Evolutionary conservation across 1,140 invertebrate genomes (phyloP).

Genomic region (Drosophila tani): DNA sequence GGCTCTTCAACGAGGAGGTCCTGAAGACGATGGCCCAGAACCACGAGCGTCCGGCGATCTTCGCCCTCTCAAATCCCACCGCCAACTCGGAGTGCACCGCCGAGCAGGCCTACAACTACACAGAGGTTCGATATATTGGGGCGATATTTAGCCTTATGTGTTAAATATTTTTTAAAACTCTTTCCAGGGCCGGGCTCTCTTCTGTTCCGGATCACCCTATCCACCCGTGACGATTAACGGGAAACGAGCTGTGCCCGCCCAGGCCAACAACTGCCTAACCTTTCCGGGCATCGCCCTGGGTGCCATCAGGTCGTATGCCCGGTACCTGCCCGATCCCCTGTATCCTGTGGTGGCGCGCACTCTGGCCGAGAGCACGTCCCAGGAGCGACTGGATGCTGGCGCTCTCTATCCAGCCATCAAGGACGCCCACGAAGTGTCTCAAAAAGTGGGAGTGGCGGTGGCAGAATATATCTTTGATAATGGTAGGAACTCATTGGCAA

Average conservation of each 20-base stretch:
- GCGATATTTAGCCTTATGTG: constrained; percentile 28
- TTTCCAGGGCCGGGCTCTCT: constrained; percentile 83
- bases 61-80: constrained; percentile 98
- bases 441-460: constrained; percentile 93
- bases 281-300: constrained; percentile 97
- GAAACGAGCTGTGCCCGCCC: constrained; percentile 91
- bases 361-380: constrained; percentile 92
- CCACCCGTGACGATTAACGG: constrained; percentile 92
- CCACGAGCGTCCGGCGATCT: constrained; percentile 89
- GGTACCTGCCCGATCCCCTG: constrained; percentile 93
- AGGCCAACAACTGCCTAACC: constrained; percentile 98
- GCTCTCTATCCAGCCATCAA: constrained; percentile 96
- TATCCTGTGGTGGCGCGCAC: constrained; percentile 95
- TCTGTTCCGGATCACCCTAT: constrained; percentile 97
- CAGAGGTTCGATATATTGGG: constrained; percentile 86
- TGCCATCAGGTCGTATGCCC: constrained; percentile 91
- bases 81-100: constrained; percentile 98
- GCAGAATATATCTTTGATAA: constrained; percentile 93
- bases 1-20: constrained; percentile 94
- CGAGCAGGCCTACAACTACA: constrained; percentile 94
- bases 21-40: constrained; percentile 90
- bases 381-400: constrained; percentile 92
- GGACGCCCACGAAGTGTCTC: constrained; percentile 93
- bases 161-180: not conserved
- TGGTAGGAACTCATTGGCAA: constrained; percentile 3